Evolutionary conservation across 2,797 vertebrate genomes (phyloP).

Genomic region (Pseudomugil tenellus): DNA sequence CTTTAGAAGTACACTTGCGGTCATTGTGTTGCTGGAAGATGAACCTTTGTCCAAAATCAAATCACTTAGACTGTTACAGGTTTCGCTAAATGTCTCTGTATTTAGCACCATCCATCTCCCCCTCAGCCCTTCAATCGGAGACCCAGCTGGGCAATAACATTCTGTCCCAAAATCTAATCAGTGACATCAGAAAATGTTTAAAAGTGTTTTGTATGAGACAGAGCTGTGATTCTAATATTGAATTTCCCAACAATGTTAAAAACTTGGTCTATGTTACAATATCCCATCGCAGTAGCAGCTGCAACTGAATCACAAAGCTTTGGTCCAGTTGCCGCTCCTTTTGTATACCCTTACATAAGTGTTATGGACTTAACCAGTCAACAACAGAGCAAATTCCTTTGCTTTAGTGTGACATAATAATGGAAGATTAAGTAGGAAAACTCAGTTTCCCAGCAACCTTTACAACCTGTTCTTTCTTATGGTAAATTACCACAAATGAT

Average conservation of each 20-base stretch:
- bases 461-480: conserved; percentile 35
- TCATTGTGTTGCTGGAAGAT: no score
- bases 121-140: conserved; percentile 7
- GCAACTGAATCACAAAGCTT: not conserved
- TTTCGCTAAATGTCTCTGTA: no score
- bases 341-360: conserved; percentile 26
- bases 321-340: conserved; percentile 14
- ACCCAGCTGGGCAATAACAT: conserved; percentile 46
- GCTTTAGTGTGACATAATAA: conserved; percentile 47
- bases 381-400: conserved; percentile 27
- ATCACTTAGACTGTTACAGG: no score
- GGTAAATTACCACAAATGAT: conserved; percentile 31
- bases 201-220: conserved; percentile 19
- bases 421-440: conserved; percentile 57
- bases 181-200: conserved; percentile 26
- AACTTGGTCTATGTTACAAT: not conserved
- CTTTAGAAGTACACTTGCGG: no score
- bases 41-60: no score
- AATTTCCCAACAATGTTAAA: conserved; percentile 9
- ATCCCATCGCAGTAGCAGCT: conserved; percentile 7
- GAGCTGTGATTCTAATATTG: not conserved
- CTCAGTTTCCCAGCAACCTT: conserved; percentile 56
- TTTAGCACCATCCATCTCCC: no score
- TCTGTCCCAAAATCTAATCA: conserved; percentile 26
- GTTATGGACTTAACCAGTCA: conserved; percentile 20